Conservation (phyloP, 1,140 invertebrate species). For the Metopolophium dirhodum region DNA sequence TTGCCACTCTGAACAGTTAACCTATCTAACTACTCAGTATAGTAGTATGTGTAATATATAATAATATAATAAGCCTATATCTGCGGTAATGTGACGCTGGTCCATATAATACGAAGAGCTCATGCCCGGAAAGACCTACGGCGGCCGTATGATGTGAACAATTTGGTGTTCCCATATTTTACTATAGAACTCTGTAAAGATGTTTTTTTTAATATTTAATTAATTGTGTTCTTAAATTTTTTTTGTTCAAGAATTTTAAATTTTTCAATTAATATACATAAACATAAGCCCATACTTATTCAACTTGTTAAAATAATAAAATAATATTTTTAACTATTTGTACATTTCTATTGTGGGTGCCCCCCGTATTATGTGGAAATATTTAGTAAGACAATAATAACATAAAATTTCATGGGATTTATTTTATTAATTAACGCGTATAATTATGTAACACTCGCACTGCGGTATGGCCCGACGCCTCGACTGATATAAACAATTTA, state of each 20-base stretch:
- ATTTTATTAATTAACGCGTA: neutral
- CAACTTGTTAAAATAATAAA: neutral
- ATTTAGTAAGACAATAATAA: neutral
- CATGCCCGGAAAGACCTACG: neutral
- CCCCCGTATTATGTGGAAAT: neutral
- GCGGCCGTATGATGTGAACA: neutral
- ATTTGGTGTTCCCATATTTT: neutral
- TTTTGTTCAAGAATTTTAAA: neutral
- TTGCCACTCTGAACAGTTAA: neutral
- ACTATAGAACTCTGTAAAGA: neutral
- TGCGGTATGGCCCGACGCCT: no score
- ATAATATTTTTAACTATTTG: neutral
- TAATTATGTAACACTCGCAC: neutral
- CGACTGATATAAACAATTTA: neutral
- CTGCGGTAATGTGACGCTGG: neutral
- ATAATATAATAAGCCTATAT: neutral
- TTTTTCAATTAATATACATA: neutral
- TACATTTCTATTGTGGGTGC: no score
- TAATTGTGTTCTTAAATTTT: neutral
- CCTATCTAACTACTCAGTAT: neutral
- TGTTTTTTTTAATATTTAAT: neutral
- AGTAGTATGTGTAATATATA: no score
- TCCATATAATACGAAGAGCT: neutral
- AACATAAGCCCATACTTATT: neutral
- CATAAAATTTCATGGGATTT: neutral